Conservation (phyloP, 2,113 vertebrate genomes). For the Colaptes auratus region DNA sequence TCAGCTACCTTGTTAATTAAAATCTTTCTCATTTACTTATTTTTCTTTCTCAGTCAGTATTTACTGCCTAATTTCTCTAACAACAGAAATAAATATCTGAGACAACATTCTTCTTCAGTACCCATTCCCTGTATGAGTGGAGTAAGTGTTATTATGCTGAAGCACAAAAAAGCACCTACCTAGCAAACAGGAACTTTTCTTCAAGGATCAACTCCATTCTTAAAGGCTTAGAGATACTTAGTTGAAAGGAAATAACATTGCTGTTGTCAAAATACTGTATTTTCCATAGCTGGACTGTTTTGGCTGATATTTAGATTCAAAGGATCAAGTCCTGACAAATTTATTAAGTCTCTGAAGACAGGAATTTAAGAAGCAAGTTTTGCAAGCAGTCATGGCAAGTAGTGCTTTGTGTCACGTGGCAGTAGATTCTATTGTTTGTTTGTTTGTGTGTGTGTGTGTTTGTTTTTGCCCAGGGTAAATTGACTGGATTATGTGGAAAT, state of each 20-base stretch:
- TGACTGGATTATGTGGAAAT: slow-evolving; percentile 93
- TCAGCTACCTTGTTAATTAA: neutral
- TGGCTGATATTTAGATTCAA: neutral
- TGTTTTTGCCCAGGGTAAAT: slow-evolving; percentile 78
- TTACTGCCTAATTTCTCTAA: neutral
- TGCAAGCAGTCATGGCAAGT: rapidly evolving
- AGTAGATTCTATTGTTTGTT: neutral
- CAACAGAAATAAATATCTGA: neutral
- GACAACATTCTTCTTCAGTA: neutral
- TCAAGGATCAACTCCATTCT: neutral
- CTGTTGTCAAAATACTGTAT: neutral
- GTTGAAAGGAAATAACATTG: neutral
- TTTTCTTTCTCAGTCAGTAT: neutral
- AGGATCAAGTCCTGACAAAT: neutral
- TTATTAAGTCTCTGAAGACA: neutral
- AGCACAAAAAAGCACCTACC: neutral
- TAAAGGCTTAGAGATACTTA: neutral
- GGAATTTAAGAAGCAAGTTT: neutral
- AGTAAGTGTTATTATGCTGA: neutral
- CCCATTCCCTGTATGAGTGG: neutral
- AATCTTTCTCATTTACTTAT: neutral
- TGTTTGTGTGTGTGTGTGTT: neutral
- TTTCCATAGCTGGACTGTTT: neutral
- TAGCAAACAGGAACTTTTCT: neutral
- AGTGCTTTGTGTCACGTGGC: neutral